These are phyloP conservation scores for Melanotaenia boesemani DNA, from an alignment of 2,797 vertebrate genomes.

Conservation along the genomic window DNA sequence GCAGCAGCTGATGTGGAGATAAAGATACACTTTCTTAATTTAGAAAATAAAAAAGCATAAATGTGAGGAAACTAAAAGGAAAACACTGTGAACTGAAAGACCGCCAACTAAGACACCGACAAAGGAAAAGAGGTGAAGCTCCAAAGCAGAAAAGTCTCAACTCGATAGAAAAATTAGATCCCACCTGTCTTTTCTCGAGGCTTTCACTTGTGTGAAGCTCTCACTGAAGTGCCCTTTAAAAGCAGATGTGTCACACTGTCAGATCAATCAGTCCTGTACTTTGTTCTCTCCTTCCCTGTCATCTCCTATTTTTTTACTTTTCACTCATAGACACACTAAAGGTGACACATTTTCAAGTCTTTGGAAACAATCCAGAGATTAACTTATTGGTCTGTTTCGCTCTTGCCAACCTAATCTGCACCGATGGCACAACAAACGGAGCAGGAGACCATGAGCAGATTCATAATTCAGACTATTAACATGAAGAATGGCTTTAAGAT, in stretches of 20 bases:
- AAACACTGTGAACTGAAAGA: constrained; percentile 9
- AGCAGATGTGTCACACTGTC: constrained; percentile 44
- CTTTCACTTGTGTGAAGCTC: constrained; percentile 42
- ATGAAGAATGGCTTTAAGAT: constrained; percentile 62
- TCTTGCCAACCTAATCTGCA: constrained; percentile 18
- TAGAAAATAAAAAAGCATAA: constrained; percentile 15
- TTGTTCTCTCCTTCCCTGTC: constrained; percentile 1
- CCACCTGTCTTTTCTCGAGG: constrained; percentile 33
- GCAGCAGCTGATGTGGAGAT: background rate
- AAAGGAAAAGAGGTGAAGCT: constrained; percentile 20
- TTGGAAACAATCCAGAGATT: constrained; percentile 41
- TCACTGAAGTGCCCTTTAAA: constrained; percentile 44
- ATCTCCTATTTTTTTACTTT: background rate
- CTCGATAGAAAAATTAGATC: constrained; percentile 21
- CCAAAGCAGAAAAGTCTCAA: constrained; percentile 1
- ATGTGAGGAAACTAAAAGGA: constrained; percentile 4
- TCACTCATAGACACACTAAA: constrained; percentile 17
- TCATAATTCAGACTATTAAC: constrained; percentile 52
- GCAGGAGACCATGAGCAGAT: constrained; percentile 42
- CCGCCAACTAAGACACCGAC: background rate
- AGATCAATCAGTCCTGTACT: constrained; percentile 57
- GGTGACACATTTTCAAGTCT: constrained; percentile 20
- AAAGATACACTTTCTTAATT: background rate
- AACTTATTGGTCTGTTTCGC: constrained; percentile 5
- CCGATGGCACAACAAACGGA: constrained; percentile 45